Conservation (phyloP, 2,113 vertebrate species). For the Sturnira hondurensis region DNA sequence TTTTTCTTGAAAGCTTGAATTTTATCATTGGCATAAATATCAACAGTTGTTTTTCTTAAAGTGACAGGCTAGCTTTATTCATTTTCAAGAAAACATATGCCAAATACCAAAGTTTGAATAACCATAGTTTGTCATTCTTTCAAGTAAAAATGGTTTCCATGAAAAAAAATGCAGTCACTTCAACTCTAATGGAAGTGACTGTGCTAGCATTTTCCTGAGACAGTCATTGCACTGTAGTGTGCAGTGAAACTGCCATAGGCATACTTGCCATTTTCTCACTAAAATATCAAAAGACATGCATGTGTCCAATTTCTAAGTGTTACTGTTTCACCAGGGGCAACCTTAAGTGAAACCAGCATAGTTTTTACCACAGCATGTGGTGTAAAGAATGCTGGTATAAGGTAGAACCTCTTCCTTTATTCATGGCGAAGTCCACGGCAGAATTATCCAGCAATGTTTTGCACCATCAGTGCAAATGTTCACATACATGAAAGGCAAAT, state of each 20-base stretch:
- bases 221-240: not conserved
- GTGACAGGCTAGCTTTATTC: not conserved
- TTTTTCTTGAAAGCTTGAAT: conserved; percentile 30
- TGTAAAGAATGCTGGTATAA: not conserved
- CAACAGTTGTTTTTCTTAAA: conserved; percentile 12
- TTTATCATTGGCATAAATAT: conserved; percentile 30
- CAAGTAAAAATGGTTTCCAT: conserved; percentile 14
- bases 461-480: not conserved
- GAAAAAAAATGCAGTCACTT: not conserved
- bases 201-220: not conserved
- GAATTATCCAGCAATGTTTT: not conserved
- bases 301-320: not conserved
- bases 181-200: not conserved
- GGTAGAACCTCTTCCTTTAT: not conserved
- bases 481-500: not conserved
- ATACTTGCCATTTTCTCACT: not conserved
- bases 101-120: not conserved
- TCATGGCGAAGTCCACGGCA: not conserved
- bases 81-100: conserved; percentile 5
- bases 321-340: not conserved
- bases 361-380: not conserved
- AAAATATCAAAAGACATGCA: not conserved
- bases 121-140: not conserved
- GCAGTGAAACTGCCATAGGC: not conserved
- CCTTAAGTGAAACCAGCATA: not conserved